A percentile compares a stretch with the other conserved stretches of the same genome.
phyloP scores from a whole-genome alignment of 92 coral and sea anemone species.

The Heteractis magnifica region DNA sequence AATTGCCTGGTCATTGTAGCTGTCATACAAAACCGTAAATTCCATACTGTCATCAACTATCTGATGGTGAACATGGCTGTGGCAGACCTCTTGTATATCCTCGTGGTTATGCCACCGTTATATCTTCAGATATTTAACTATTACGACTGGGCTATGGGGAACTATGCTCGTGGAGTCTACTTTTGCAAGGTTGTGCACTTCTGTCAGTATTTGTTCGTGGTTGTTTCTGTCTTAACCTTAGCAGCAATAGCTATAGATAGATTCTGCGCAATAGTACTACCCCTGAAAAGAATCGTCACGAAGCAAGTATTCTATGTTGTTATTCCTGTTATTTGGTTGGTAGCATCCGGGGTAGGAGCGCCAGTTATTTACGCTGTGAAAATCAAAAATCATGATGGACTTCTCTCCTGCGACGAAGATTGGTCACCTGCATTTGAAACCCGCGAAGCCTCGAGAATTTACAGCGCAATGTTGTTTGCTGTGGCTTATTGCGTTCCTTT shows the following conservation, averaged over 20 bases:
- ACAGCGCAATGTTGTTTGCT: constrained; percentile 67
- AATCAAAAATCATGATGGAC: constrained; percentile 17
- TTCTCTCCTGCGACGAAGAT: constrained; percentile 54
- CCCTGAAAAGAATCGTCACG: constrained; percentile 67
- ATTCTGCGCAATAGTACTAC: constrained; percentile 82
- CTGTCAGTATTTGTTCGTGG: constrained; percentile 62
- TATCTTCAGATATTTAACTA: constrained; percentile 45
- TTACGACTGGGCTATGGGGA: constrained; percentile 55
- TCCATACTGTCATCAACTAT: constrained; percentile 74
- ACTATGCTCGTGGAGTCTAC: constrained; percentile 37
- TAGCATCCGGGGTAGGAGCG: constrained; percentile 64
- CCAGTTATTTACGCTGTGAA: constrained; percentile 70
- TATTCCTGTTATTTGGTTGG: constrained; percentile 60
- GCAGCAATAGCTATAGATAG: constrained; percentile 87
- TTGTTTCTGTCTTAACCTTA: constrained; percentile 83
- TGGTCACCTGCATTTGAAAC: constrained; percentile 72
- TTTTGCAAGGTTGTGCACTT: constrained; percentile 79
- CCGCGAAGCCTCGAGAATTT: constrained; percentile 41
- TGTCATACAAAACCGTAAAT: constrained; percentile 50
- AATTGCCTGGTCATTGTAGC: constrained; percentile 66
- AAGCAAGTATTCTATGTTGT: constrained; percentile 61
- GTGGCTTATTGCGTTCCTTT: constrained; percentile 79
- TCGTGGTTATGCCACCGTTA: constrained; percentile 60
- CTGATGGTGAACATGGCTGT: constrained; percentile 78
- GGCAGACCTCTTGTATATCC: constrained; percentile 68